Base-by-base conservation (phyloP, 2,797 vertebrate genomes). In the Rhinatrema bivittatum region DNA sequence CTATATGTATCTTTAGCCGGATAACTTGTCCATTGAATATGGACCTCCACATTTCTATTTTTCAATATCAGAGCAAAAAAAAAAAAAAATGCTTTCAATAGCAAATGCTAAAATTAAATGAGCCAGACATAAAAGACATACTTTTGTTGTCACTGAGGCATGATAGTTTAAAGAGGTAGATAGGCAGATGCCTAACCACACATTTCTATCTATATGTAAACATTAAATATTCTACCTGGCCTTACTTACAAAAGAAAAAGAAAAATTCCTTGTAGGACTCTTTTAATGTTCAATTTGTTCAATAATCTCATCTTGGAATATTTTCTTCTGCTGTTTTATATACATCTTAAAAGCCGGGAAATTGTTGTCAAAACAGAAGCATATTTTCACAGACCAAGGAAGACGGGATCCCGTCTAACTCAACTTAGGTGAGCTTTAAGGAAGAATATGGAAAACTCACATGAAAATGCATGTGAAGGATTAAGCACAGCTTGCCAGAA, bases 331-430 rank as follows among this genome's bases (percentile, higher is more conserved):
- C 18, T 40, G 24, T 18, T 56, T 53, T 39, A 36, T 16, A 43
- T 24, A 26, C 46, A 29, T 42, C 29, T 50, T 51, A 56, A 53
- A 20, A 58, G 18, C 4, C 9, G 33, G 6, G 16, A 58, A 49
- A 49, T 33, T 53, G 13, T 2, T 45, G 29, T 39, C 42, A 29
- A 7, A 53, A 29, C 2, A 56, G 20, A 49, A 17, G 1, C 29
- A 6, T 23, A 37, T 29, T 25, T 9, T 23, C 16, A 10, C 13
- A 44, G 34, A 37, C n/a, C n/a, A 7, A 42, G 41, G 15, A 35
- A 12, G 13, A 36, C 36, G 29, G 5, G 5, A 6, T 10, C 14
- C 27, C 14, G 48, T 33, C 40, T 43, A 37, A 27, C 8, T 12
- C 42, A 46, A 39, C 30, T 30, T 53, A 46, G 9, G 25, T 44